Percentiles rank a stretch among this genome's conserved stretches.
Conservation (phyloP, 2,888 invertebrate genomes). For the Rhogogaster chlorosoma region DNA sequence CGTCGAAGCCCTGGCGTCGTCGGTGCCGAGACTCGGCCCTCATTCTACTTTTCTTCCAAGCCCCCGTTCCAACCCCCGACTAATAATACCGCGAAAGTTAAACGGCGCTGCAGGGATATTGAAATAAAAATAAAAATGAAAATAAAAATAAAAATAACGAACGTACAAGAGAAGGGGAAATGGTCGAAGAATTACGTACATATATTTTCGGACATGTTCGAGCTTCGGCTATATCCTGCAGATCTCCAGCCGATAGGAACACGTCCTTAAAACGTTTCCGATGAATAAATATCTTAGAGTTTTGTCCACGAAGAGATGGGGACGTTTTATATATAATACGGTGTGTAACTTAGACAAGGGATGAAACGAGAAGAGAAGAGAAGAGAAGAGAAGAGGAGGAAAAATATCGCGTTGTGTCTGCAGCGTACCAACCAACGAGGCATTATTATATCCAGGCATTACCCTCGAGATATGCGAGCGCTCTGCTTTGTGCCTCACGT, state of each 20-base stretch:
- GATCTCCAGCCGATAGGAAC: too few relatives aligned
- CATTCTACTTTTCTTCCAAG: conserved; percentile 38
- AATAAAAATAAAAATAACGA: not conserved
- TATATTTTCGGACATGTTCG: too few relatives aligned
- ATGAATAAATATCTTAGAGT: too few relatives aligned
- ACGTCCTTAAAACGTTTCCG: too few relatives aligned
- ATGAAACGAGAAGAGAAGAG: not conserved
- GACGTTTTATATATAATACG: not conserved
- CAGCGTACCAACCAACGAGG: conserved; percentile 53
- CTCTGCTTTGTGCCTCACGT: conserved; percentile 65
- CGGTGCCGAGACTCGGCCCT: conserved; percentile 1
- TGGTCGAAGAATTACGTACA: too few relatives aligned
- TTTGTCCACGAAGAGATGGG: not conserved
- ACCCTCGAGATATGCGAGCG: conserved; percentile 49
- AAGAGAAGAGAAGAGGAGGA: conserved; percentile 57
- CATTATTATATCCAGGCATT: conserved; percentile 65
- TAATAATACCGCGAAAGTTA: not conserved
- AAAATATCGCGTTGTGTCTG: conserved; percentile 66
- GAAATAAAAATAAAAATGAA: too few relatives aligned
- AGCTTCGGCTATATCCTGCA: too few relatives aligned
- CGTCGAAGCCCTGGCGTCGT: conserved; percentile 59
- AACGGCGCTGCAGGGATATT: not conserved
- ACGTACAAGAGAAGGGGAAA: not conserved
- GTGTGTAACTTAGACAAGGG: conserved; percentile 6
- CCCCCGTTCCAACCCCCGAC: not conserved